These are phyloP conservation scores for Amphiura filiformis DNA, from an alignment of 35 echinoderm and acorn worm genomes.

Conservation along the genomic window DNA sequence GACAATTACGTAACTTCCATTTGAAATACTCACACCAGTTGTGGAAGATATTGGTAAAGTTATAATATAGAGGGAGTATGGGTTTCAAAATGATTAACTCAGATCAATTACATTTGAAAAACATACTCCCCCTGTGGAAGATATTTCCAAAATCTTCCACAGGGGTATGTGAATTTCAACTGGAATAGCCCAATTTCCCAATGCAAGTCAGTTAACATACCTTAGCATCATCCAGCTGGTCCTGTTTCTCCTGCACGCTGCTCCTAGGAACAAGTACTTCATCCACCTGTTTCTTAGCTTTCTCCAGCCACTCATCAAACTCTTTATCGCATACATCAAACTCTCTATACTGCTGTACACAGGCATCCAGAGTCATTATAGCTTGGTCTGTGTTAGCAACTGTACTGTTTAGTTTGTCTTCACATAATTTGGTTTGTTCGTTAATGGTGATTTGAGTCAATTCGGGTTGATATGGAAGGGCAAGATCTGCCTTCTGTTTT, in stretches of 20 bases:
- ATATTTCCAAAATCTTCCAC: too few relatives aligned
- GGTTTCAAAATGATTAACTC: too few relatives aligned
- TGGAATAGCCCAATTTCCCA: too few relatives aligned
- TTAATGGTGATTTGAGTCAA: neutral
- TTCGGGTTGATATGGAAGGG: neutral
- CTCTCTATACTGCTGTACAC: conserved; percentile 37
- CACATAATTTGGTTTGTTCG: neutral
- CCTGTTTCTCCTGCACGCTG: conserved; percentile 11
- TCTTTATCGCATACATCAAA: conserved; percentile 29
- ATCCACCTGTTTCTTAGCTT: neutral
- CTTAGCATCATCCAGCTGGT: conserved; percentile 16
- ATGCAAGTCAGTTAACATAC: too few relatives aligned
- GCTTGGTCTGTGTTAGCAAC: neutral
- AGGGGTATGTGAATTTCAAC: too few relatives aligned
- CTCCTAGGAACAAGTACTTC: neutral
- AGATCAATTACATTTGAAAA: too few relatives aligned
- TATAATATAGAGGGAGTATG: too few relatives aligned
- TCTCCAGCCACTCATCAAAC: conserved; percentile 1
- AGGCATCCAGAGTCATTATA: conserved; percentile 24
- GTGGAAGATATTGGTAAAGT: too few relatives aligned
- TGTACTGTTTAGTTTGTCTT: neutral
- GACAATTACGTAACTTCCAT: too few relatives aligned
- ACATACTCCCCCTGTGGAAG: too few relatives aligned
- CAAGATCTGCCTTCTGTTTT: neutral
- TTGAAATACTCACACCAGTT: too few relatives aligned